These are phyloP conservation scores for Myodes glareolus DNA, from an alignment of 2,113 vertebrate species.

Conservation along the genomic window DNA sequence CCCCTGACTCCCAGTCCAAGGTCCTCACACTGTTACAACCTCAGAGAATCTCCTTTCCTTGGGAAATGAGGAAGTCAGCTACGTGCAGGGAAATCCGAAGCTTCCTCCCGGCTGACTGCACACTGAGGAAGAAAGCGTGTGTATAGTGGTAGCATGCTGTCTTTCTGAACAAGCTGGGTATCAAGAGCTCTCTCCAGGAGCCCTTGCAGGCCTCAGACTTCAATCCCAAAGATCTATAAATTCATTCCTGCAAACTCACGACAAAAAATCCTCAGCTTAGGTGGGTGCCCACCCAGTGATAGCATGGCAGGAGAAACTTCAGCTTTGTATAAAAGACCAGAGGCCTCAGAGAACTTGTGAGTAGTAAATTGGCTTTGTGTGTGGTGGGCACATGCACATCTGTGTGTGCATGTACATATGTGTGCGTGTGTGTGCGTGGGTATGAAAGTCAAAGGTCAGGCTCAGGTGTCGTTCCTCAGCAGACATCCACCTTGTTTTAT, in stretches of 20 bases:
- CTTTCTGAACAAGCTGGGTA: background rate
- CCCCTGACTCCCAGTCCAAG: background rate
- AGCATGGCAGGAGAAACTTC: background rate
- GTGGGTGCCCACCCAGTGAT: background rate
- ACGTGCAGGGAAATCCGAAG: background rate
- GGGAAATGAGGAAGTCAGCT: background rate
- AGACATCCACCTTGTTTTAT: background rate
- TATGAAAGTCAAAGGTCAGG: background rate
- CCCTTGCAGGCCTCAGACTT: background rate
- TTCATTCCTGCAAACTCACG: background rate
- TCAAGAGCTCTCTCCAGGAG: background rate
- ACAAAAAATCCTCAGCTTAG: background rate
- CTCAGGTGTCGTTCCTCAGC: background rate
- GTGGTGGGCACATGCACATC: background rate
- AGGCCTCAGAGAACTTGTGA: background rate
- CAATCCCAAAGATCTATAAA: background rate
- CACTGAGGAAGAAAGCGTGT: background rate
- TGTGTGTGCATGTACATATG: background rate
- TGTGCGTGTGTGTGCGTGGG: background rate
- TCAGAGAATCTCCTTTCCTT: background rate
- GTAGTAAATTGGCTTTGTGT: background rate
- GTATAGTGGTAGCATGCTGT: background rate
- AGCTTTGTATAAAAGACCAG: background rate
- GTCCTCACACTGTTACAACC: background rate
- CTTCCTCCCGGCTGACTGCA: background rate